Evolutionary conservation across 2,888 invertebrate species (phyloP).

Genomic region (Ryuthela nishihirai): DNA sequence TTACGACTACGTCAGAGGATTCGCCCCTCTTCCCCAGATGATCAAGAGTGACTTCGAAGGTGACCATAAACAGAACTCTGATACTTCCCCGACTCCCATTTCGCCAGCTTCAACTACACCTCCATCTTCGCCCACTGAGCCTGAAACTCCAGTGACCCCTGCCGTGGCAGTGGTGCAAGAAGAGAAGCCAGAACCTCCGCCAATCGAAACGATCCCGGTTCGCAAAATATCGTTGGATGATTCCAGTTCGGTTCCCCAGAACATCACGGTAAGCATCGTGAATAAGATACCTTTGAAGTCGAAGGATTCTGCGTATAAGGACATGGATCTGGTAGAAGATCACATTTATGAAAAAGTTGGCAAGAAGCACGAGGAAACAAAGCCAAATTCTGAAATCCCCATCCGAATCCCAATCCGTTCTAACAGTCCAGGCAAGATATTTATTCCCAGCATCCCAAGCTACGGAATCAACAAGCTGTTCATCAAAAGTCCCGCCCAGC

Average conservation of each 20-base stretch:
- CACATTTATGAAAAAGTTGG: slow-evolving; percentile 37
- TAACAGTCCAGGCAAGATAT: slow-evolving; percentile 11
- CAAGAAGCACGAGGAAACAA: slow-evolving; percentile 1
- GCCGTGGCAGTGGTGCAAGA: slow-evolving; percentile 45
- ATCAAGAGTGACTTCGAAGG: slow-evolving; percentile 8
- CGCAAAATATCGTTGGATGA: slow-evolving; percentile 38
- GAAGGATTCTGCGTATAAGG: neutral
- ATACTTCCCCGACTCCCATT: neutral
- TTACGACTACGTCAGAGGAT: slow-evolving; percentile 90
- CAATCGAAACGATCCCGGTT: slow-evolving; percentile 85
- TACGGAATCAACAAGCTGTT: slow-evolving; percentile 22
- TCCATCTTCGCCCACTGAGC: too few relatives aligned
- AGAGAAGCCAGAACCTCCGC: slow-evolving; percentile 78
- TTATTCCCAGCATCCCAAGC: slow-evolving; percentile 10
- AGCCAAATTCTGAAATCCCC: slow-evolving; percentile 1
- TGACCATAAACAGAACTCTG: neutral
- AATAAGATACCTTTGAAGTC: neutral
- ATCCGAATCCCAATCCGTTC: slow-evolving; percentile 7
- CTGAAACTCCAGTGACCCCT: slow-evolving; percentile 41
- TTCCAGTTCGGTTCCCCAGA: neutral
- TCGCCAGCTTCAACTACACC: slow-evolving; percentile 4
- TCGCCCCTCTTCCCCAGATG: slow-evolving; percentile 79
- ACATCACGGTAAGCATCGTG: slow-evolving; percentile 4
- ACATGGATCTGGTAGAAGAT: slow-evolving; percentile 11
- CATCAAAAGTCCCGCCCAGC: slow-evolving; percentile 23